Base-by-base conservation (phyloP, 2,113 vertebrate species). In the Caracal caracal region DNA sequence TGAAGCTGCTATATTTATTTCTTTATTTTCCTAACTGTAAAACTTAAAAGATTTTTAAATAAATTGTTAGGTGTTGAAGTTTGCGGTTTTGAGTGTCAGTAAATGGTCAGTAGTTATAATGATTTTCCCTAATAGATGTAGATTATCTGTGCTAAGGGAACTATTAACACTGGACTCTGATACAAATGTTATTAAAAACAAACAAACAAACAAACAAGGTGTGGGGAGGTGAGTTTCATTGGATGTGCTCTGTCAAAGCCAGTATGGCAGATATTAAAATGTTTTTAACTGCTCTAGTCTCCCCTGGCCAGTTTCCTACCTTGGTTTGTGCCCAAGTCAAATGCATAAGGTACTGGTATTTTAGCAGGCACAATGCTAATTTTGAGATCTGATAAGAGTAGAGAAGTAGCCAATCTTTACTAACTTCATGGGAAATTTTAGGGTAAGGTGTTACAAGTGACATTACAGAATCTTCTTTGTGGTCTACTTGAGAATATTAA, bases 31-130 rank as follows among this genome's bases (percentile, higher is more conserved):
- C 26, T 83, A 83, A 37, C 61, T 91, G 1, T 84, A 70, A 47
- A 84, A 92, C 15, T 66, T 82, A 47, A 89, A 93, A 40, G 68
- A 79, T 90, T 70, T 95, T 93, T 11, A 89, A 89, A 76, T 40
- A 83, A 71, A 88, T 88, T 80, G 10, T 82, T 43, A 71, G 15
- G 22, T 71, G 8, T 71, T 59, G 2, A 89, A 91, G 17, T 94
- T 19, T 83, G 10, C 26, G 15, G n/a, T 94, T 98, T 85, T 80
- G 81, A 76, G 37, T 43, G 63, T 87, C 65, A 63, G 61, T 43
- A 82, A 96, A 35, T 82, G 35, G 20, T 40, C 51, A 87, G 28
- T 22, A 92, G 4, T 73, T 68, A 43, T 43, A 83, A 81, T 71
- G 5, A 90, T 83, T 94, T 88, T 86, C 28, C 75, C n/a, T 87